Conservation (phyloP, 1,140 invertebrate genomes). For the Paramacrobiotus metropolitanus region DNA sequence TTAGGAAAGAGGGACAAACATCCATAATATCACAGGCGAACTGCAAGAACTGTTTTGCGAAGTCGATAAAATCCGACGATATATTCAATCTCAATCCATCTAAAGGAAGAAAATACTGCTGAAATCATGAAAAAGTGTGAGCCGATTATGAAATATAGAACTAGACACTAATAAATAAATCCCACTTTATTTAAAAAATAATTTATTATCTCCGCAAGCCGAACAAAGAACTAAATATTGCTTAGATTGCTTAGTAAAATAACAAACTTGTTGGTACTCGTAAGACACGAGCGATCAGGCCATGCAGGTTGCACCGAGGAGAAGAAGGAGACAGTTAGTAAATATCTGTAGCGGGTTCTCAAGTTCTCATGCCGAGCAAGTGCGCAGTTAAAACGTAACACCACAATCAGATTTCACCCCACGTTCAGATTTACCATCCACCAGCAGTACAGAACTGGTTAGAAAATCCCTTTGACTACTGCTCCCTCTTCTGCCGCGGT, state of each 20-base stretch:
- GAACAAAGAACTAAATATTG: no score
- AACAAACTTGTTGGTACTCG: neutral
- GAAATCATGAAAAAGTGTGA: no score
- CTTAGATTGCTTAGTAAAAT: neutral
- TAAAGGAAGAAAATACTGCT: neutral
- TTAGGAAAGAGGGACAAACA: neutral
- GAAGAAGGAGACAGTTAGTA: neutral
- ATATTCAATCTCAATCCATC: slow-evolving; percentile 1
- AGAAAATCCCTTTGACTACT: neutral
- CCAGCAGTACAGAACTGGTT: no score
- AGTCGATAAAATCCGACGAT: neutral
- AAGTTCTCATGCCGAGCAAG: no score
- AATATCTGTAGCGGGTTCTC: no score
- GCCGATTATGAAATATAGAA: neutral
- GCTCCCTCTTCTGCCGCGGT: neutral
- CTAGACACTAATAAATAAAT: neutral
- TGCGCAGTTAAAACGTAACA: neutral
- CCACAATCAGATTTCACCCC: neutral
- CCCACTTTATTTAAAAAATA: neutral
- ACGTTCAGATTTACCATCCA: no score
- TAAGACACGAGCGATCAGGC: no score
- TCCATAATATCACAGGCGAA: neutral
- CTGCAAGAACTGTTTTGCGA: neutral
- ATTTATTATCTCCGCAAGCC: neutral
- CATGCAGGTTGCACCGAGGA: no score